phyloP scores from a whole-genome alignment of 2,888 invertebrate genomes.

The Leptogaster cylindrica region DNA sequence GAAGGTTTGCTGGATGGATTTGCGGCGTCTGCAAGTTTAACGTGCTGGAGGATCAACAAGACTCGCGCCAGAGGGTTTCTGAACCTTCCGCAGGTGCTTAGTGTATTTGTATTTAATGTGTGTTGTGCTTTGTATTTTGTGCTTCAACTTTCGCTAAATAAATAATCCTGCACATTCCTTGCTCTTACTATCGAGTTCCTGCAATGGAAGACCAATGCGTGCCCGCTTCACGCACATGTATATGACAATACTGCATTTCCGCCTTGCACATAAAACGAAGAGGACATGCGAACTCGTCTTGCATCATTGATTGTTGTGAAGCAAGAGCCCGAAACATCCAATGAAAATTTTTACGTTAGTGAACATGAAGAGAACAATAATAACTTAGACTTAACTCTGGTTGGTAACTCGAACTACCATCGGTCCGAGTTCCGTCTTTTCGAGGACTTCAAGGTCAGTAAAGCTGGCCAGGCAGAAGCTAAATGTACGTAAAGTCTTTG shows the following conservation, averaged over 20 bases:
- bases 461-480: constrained; percentile 1
- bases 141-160: not conserved
- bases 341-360: constrained; percentile 12
- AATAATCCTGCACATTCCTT: not conserved
- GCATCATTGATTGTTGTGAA: constrained; percentile 62
- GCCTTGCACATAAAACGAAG: not conserved
- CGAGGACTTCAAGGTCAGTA: constrained; percentile 21
- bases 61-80: constrained; percentile 55
- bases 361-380: constrained; percentile 33
- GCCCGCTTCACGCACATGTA: not conserved
- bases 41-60: constrained; percentile 60
- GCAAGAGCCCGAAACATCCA: constrained; percentile 56
- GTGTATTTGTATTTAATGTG: constrained; percentile 22
- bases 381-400: constrained; percentile 15
- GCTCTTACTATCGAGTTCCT: not conserved
- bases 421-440: constrained; percentile 10
- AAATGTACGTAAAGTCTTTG: constrained; percentile 22
- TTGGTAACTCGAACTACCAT: not conserved
- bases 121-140: constrained; percentile 22
- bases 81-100: constrained; percentile 60
- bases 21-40: constrained; percentile 17
- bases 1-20: too few species aligned
- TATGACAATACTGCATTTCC: constrained; percentile 9
- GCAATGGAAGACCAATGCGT: constrained; percentile 8
- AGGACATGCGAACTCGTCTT: constrained; percentile 61